These are phyloP conservation scores for Microcebus tavaratra DNA, from an alignment of 2,113 vertebrate genomes.

Conservation along the genomic window DNA sequence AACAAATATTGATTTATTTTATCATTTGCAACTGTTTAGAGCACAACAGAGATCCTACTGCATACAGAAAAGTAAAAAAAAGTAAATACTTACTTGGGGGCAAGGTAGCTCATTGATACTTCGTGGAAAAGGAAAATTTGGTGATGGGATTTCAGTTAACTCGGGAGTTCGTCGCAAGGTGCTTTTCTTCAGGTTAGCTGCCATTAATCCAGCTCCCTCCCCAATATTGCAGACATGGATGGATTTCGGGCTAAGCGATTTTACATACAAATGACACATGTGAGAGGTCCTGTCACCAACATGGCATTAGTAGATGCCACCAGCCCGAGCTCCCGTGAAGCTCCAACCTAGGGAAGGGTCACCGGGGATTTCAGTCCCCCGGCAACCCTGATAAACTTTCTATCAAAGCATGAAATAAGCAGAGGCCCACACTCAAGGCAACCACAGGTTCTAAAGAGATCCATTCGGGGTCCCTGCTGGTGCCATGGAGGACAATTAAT, in stretches of 20 bases:
- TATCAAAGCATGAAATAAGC: conserved; percentile 37
- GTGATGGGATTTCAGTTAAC: neutral
- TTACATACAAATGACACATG: conserved; percentile 44
- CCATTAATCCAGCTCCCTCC: neutral
- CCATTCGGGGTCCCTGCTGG: neutral
- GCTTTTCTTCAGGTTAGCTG: conserved; percentile 40
- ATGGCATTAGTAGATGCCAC: neutral
- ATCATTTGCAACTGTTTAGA: conserved; percentile 86
- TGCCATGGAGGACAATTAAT: neutral
- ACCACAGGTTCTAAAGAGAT: neutral
- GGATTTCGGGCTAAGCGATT: conserved; percentile 16
- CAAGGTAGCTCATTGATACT: conserved; percentile 49
- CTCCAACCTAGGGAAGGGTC: neutral
- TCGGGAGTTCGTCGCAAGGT: conserved; percentile 40
- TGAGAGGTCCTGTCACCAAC: neutral
- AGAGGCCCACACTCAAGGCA: conserved; percentile 19
- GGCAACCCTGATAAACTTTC: conserved; percentile 12
- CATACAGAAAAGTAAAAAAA: conserved; percentile 6
- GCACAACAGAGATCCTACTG: conserved; percentile 68
- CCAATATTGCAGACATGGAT: neutral
- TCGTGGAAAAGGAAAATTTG: neutral
- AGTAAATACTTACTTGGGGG: conserved; percentile 66
- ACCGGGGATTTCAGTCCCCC: neutral
- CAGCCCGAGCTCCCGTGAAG: neutral
- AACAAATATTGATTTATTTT: conserved; percentile 89